Conservation (phyloP, 2,888 invertebrate species). For the Erynnis tages region DNA sequence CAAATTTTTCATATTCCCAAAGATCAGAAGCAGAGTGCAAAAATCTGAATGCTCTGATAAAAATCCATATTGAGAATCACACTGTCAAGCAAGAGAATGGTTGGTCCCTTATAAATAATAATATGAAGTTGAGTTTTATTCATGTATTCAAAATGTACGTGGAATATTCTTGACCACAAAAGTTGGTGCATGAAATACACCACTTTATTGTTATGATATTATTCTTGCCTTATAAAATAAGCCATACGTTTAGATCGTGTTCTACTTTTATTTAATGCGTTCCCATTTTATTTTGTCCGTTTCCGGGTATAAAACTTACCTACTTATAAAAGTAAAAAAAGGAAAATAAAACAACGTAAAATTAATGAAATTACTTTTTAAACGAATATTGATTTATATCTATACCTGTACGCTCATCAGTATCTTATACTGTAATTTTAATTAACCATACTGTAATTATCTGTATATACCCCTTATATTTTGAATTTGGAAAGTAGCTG, state of each 20-base stretch:
- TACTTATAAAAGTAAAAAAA: no score
- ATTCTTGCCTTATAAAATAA: background rate
- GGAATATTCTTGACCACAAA: slow-evolving; percentile 15
- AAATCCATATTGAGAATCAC: slow-evolving; percentile 1
- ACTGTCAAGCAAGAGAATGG: slow-evolving; percentile 2
- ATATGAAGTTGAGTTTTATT: slow-evolving; percentile 4
- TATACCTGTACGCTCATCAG: no score
- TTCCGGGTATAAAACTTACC: no score
- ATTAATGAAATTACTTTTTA: no score
- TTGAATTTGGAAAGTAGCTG: no score
- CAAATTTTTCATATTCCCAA: no score
- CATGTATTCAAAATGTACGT: slow-evolving; percentile 14
- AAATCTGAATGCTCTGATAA: background rate
- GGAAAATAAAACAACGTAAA: no score
- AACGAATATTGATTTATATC: no score
- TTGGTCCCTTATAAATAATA: slow-evolving; percentile 13
- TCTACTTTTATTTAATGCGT: background rate
- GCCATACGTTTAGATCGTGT: background rate
- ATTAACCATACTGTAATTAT: no score
- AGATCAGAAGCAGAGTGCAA: no score
- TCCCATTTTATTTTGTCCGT: background rate
- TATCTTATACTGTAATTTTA: no score
- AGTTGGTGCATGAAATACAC: slow-evolving; percentile 8
- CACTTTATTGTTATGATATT: background rate
- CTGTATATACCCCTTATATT: no score